Conservation (phyloP, 2,113 vertebrate genomes). For the Xyrauchen texanus region DNA sequence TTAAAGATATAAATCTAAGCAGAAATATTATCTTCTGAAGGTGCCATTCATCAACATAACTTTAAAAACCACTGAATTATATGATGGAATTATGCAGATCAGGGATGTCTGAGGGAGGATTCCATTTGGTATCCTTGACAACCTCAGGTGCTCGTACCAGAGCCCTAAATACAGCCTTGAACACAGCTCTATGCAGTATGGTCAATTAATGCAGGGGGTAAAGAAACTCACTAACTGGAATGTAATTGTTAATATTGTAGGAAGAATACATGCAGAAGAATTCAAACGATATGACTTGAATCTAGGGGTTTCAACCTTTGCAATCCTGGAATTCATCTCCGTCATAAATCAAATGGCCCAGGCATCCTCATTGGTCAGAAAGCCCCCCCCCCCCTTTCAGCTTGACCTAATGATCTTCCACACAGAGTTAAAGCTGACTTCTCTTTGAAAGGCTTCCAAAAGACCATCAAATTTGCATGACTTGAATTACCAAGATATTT, state of each 20-base stretch:
- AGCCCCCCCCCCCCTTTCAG: too few relatives aligned
- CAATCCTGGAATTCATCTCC: too few relatives aligned
- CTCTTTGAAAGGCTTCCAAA: too few relatives aligned
- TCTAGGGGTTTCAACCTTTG: too few relatives aligned
- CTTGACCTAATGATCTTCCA: too few relatives aligned
- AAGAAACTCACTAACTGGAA: conserved; percentile 39
- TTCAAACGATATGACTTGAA: too few relatives aligned
- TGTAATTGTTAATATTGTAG: conserved; percentile 52
- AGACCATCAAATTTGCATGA: too few relatives aligned
- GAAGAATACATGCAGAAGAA: too few relatives aligned
- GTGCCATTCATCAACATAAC: conserved; percentile 92
- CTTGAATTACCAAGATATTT: too few relatives aligned
- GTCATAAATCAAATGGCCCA: too few relatives aligned
- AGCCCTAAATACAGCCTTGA: conserved; percentile 71
- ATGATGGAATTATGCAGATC: conserved; percentile 98
- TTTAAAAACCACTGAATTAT: conserved; percentile 87
- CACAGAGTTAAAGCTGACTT: too few relatives aligned
- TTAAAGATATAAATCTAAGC: conserved; percentile 70
- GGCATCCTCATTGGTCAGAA: too few relatives aligned
- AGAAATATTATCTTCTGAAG: conserved; percentile 92
- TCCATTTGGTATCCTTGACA: conserved; percentile 97
- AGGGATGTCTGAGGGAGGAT: conserved; percentile 88
- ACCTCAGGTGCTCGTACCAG: conserved; percentile 84
- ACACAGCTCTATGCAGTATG: not conserved
- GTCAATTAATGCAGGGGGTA: conserved; percentile 60